These are phyloP conservation scores for Rissa tridactyla DNA, from an alignment of 2,113 vertebrate genomes.

Conservation along the genomic window DNA sequence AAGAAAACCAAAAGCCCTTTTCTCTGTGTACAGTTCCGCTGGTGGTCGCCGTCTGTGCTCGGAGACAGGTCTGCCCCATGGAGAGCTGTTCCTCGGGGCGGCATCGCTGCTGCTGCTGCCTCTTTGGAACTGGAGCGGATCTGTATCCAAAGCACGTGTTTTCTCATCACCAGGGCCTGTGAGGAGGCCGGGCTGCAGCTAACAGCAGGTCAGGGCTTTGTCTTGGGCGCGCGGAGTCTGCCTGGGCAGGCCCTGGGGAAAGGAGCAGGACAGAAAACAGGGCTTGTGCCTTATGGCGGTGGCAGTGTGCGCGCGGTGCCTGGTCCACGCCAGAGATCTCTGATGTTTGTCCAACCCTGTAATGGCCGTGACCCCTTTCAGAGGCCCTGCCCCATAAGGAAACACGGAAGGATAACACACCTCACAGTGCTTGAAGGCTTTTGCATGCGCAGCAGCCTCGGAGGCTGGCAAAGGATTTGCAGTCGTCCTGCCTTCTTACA, in stretches of 20 bases:
- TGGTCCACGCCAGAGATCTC: rapidly evolving
- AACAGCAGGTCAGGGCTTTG: background rate
- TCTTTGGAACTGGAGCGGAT: rapidly evolving
- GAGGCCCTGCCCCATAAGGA: background rate
- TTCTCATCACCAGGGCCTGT: rapidly evolving
- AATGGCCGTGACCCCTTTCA: background rate
- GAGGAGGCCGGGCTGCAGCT: background rate
- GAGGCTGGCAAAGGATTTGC: background rate
- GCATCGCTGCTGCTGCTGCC: rapidly evolving
- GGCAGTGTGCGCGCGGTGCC: too few relatives aligned
- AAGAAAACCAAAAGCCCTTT: background rate
- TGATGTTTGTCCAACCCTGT: background rate
- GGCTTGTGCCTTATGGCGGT: rapidly evolving
- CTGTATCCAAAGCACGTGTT: rapidly evolving
- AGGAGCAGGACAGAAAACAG: rapidly evolving
- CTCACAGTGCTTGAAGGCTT: rapidly evolving
- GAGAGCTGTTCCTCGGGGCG: rapidly evolving
- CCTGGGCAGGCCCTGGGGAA: background rate
- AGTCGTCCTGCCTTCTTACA: rapidly evolving
- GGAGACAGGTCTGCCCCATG: background rate
- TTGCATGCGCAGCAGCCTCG: rapidly evolving
- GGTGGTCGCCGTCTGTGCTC: rapidly evolving
- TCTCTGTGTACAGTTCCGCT: rapidly evolving
- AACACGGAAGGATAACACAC: rapidly evolving
- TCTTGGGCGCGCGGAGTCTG: rapidly evolving